Base-by-base conservation (phyloP, 1,140 invertebrate species). In the Coenobita brevimanus region DNA sequence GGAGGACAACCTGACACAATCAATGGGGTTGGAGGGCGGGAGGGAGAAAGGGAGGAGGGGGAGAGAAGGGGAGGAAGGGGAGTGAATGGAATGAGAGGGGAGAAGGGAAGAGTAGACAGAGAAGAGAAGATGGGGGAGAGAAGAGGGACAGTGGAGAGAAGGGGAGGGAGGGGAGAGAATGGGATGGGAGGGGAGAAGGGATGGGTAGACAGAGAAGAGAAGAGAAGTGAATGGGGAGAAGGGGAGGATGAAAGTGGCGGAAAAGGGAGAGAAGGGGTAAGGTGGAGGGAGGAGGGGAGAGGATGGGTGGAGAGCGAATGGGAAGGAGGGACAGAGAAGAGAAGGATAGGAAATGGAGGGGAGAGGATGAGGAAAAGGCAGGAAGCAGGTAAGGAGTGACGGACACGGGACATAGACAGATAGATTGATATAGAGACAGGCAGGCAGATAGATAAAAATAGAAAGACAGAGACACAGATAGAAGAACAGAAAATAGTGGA, bases 1-100 rank as follows among this genome's bases (percentile, higher is more conserved):
- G 79, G 79, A 80, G 36, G 30, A 62, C 33, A 82, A 38, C 79
- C 38, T 62, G 33, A 46, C 24, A 33, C 57, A 64, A 82, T 64
- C 79, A 82, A 82, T 82, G 79, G 79, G n/a, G 24, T 27, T 62
- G 27, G 54, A 62, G 50, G 62, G 50, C 36, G 57, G 43, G 24
- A 24, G 24, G n/a, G 46, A 6, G 0, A n/a, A 41, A 41, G 43
- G 41, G 75, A n/a, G 33, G 75, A n/a, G 41, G 43, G 41, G 24
- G 75, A 27, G 43, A 21, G 21, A 50, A 41, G 50, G 10, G 43
- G 41, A 24, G 41, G 17, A 21, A 33, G n/a, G 24, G 33, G 69
- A 3, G 4, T 6, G 15, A n/a, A 33, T 10, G 38, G 69, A 41
- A 33, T 36, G 41, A 27, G n/a, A 50, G 75, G 43, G 30, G 62